phyloP scores from a whole-genome alignment of 37 sponge, comb jelly and placozoan genomes.

The Oopsacas minuta region DNA sequence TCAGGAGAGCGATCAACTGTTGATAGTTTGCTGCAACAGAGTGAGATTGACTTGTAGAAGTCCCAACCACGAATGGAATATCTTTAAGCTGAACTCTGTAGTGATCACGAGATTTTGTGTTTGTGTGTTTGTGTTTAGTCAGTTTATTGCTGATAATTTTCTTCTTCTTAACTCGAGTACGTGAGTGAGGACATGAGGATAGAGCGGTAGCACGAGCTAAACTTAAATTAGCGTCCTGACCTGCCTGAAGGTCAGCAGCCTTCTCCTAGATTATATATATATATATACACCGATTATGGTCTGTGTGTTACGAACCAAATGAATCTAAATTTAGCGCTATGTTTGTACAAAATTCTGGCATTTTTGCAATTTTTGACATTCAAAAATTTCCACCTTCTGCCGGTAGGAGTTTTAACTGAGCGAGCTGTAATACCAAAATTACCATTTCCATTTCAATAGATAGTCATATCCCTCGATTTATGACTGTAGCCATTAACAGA shows the following conservation, averaged over 20 bases:
- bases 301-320: too few species aligned
- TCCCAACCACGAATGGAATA: slow-evolving; percentile 41
- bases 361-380: too few species aligned
- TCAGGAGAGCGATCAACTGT: slow-evolving; percentile 42
- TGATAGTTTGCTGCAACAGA: slow-evolving; percentile 57
- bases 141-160: not conserved
- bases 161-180: not conserved
- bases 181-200: not conserved
- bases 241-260: not conserved
- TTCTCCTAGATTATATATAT: slow-evolving; percentile 13
- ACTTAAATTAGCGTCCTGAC: not conserved
- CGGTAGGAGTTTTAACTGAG: too few species aligned
- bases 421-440: too few species aligned
- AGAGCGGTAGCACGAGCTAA: not conserved
- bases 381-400: too few species aligned
- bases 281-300: too few species aligned
- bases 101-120: slow-evolving; percentile 21
- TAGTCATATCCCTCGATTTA: too few species aligned
- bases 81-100: slow-evolving; percentile 42
- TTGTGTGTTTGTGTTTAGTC: not conserved
- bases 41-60: slow-evolving; percentile 52
- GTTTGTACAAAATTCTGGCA: too few species aligned
- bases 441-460: too few species aligned
- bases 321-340: too few species aligned
- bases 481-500: too few species aligned